Base-by-base conservation (phyloP, 1,140 invertebrate species). In the Drosophila mauritiana region DNA sequence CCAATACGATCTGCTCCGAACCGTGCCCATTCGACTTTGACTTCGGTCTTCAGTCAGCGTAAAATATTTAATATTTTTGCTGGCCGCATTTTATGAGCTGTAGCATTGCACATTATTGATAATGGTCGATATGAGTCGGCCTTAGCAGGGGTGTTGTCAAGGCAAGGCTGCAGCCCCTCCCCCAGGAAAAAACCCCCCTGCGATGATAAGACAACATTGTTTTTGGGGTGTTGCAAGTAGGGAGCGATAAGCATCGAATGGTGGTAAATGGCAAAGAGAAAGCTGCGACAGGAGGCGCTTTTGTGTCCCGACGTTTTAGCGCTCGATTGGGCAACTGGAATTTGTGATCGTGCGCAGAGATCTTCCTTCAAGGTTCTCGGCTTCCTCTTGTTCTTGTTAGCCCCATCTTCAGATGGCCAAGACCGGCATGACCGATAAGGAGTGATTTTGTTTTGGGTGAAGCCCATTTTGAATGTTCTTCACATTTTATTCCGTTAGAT, bases 41-140 rank as follows among this genome's bases (percentile, higher is more conserved):
- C 17, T 37, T 42, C 27, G 34, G 43, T 58, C 37, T 37, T 78
- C 58, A 57, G 77, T 53, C 55, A 72, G 74, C 83, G 70, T 68
- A 88, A 77, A 86, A 86, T 86, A 76, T 86, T 86, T 80, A 73
- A 53, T 84, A 83, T 82, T 85, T 74, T 55, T 70, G 40, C 49
- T 53, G 58, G 49, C 54, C 64, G 61, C 63, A 82, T 83, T 86
- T 86, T 86, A 86, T 86, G 82, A 86, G 83, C 82, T 86, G 83
- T 72, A 88, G 83, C 83, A 86, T 82, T 86, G 82, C 83, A 88
- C 82, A 83, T 86, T 86, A 86, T 86, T 88, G 82, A 86, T 86
- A 88, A 88, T 86, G 65, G 58, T 43, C 64, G 83, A 85, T 80
- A 85, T 27, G 45, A 61, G 52, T 54, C 17, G 56, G 54, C 37